Evolutionary conservation across 2,113 vertebrate genomes (phyloP).

Genomic region (Malurus melanocephalus): DNA sequence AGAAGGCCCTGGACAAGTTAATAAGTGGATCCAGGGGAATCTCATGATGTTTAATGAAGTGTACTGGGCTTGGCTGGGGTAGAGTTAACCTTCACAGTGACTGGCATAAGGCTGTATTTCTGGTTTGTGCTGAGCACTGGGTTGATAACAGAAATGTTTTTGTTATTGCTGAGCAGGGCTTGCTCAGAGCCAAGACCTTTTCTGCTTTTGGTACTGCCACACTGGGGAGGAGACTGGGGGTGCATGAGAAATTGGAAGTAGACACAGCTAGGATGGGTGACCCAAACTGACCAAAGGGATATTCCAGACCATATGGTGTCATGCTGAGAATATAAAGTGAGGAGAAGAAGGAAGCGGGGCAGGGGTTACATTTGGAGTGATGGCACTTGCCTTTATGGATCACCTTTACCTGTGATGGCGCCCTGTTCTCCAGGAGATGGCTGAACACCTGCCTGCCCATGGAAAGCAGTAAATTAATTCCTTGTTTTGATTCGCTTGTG

Average conservation of each 20-base stretch:
- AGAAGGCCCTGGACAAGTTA: background rate
- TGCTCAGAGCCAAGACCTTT: no score
- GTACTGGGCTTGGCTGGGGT: no score
- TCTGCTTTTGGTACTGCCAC: no score
- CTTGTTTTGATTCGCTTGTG: background rate
- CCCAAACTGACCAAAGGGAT: background rate
- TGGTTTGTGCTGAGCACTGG: background rate
- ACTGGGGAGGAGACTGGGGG: no score
- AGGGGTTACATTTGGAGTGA: background rate
- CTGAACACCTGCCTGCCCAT: background rate
- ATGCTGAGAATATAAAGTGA: background rate
- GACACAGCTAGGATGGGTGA: no score
- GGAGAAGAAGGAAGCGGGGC: background rate
- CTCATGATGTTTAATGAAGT: background rate
- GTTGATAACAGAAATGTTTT: background rate
- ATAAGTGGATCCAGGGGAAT: background rate
- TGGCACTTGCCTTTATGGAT: background rate
- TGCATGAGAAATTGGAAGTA: no score
- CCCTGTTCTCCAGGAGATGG: background rate
- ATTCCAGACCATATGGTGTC: background rate
- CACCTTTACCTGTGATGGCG: no score
- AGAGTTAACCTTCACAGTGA: background rate
- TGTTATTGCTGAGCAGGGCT: no score
- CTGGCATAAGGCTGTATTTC: background rate
- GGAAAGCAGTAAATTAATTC: background rate